Base-by-base conservation (phyloP, 2,888 invertebrate genomes). In the Rhagophthalmus giganteus region DNA sequence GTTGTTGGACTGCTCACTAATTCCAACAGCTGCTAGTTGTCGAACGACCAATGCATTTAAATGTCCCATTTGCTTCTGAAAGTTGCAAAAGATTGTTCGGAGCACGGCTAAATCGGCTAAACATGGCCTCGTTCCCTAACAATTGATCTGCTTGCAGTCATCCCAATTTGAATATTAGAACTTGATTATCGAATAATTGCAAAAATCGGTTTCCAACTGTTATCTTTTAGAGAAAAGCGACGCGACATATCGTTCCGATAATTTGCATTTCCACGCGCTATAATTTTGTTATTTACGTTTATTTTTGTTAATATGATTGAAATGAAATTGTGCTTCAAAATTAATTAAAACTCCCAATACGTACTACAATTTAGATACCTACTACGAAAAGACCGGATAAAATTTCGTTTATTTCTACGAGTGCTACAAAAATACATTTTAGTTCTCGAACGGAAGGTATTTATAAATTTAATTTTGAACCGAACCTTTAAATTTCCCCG, bases 41-140 rank as follows among this genome's bases (percentile, higher is more conserved):
- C 38, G 62, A 66, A 69, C 70, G 66, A 58, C 66, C 70, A 71
- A 71, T 71, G 71, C 70, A 71, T 71, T 71, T 70, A 71, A 71
- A 71, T 71, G 71, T 67, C 64, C 61, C 65, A 70, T 69, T 71
- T 69, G 59, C 55, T 63, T 58, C 61, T 55, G 64, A 63, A 66
- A 54, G 50, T 63, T 61, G 55, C 51, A 60, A 63, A 66, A 63
- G 62, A 63, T 63, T 59, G 61, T 54, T 53, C 50, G 34, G 35
- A 40, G 45, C 44, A 33, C 33, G 47, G 52, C 57, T n/a, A n/a
- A 58, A 61, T 62, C 57, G 53, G 41, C 55, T 50, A 60, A 58
- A 60, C 59, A 60, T 57, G 45, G 55, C 57, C 49, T 44, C 45
- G 44, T 52, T 49, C 30, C 40, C 34, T 13, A 13, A 25, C 37